These are phyloP conservation scores for Mongoloraphidia duomilia DNA, from an alignment of 2,888 invertebrate genomes.

Conservation along the genomic window DNA sequence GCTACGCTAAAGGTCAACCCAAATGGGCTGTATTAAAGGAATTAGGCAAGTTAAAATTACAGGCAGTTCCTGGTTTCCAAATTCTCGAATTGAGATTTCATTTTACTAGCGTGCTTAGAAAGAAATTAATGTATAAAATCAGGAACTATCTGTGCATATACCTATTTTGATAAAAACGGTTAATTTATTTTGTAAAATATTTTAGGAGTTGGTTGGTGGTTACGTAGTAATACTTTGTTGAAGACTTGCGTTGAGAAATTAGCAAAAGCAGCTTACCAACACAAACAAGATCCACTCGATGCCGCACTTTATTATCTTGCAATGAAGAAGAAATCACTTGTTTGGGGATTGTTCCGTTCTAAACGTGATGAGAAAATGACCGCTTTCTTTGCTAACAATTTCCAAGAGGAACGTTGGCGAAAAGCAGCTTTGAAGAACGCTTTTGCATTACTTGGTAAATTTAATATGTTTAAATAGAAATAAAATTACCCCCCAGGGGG, in stretches of 20 bases:
- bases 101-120: too few species aligned
- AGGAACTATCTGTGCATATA: too few species aligned
- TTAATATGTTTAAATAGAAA: not conserved
- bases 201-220: conserved; percentile 87
- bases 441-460: conserved; percentile 65
- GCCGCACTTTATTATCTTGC: conserved; percentile 95
- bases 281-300: conserved; percentile 89
- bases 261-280: conserved; percentile 86
- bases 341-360: conserved; percentile 90
- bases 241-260: conserved; percentile 79
- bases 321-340: conserved; percentile 92
- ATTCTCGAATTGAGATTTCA: too few species aligned
- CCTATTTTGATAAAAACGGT: too few species aligned
- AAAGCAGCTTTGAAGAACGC: conserved; percentile 98
- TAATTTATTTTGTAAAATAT: conserved; percentile 3
- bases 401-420: conserved; percentile 84
- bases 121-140: too few species aligned
- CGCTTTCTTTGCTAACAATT: conserved; percentile 88
- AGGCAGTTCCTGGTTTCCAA: too few species aligned
- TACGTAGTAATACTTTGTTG: conserved; percentile 68
- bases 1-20: conserved; percentile 68
- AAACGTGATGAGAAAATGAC: conserved; percentile 86
- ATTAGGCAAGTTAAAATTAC: conserved; percentile 39
- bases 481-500: too few species aligned
- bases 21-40: conserved; percentile 86